Evolutionary conservation across 2,797 vertebrate genomes (phyloP).

Genomic region (Melanotaenia trifasciata): DNA sequence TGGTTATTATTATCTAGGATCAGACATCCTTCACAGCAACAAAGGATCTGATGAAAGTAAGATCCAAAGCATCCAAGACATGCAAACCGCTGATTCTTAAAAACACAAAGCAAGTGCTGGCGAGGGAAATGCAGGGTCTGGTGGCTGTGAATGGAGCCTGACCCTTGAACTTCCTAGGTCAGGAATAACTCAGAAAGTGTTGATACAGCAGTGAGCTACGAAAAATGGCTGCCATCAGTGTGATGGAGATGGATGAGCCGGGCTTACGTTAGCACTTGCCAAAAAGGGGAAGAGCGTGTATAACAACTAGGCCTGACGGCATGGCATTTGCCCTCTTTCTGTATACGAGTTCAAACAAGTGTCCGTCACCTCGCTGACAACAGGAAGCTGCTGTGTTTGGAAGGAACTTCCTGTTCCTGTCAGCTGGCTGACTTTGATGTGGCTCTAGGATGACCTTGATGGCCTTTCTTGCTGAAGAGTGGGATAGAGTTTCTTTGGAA

Average conservation of each 20-base stretch:
- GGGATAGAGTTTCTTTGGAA: conserved; percentile 67
- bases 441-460: conserved; percentile 76
- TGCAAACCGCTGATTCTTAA: conserved; percentile 56
- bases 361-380: conserved; percentile 85
- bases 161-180: conserved; percentile 69
- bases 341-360: conserved; percentile 81
- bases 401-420: conserved; percentile 85
- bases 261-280: conserved; percentile 73
- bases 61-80: conserved; percentile 3
- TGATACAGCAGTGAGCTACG: conserved; percentile 69
- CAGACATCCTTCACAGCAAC: background rate
- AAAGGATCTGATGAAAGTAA: background rate
- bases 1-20: background rate
- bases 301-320: conserved; percentile 66
- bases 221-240: conserved; percentile 76
- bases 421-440: conserved; percentile 83
- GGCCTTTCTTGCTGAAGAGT: conserved; percentile 67
- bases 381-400: conserved; percentile 84
- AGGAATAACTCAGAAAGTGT: conserved; percentile 74
- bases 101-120: conserved; percentile 38
- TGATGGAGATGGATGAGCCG: conserved; percentile 77
- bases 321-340: conserved; percentile 75
- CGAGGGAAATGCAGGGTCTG: conserved; percentile 33
- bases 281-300: conserved; percentile 63
- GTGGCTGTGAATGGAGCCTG: conserved; percentile 54